These are phyloP conservation scores for Cisticola juncidis DNA, from an alignment of 2,113 vertebrate genomes.

Conservation along the genomic window DNA sequence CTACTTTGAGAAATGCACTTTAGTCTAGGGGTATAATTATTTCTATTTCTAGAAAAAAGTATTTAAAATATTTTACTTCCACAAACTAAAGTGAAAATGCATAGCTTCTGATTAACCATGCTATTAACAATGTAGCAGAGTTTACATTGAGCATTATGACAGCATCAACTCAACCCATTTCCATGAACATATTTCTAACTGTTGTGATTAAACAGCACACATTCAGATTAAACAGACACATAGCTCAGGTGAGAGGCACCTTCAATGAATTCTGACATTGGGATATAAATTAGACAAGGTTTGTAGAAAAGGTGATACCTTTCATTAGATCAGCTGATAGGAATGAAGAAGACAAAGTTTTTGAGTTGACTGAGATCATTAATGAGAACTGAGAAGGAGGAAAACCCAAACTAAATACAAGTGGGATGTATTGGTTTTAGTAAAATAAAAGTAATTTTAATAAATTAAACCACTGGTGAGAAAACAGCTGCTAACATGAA, in stretches of 20 bases:
- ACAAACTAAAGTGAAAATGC: neutral
- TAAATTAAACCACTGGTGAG: neutral
- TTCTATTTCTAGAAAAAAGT: neutral
- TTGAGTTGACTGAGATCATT: neutral
- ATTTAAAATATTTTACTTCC: neutral
- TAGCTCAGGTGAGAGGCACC: neutral
- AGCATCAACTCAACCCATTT: neutral
- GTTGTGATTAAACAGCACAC: neutral
- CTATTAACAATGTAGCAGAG: neutral
- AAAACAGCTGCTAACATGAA: neutral
- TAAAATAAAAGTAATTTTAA: neutral
- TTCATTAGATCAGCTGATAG: neutral
- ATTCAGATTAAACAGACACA: neutral
- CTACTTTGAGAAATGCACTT: neutral
- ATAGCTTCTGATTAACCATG: neutral
- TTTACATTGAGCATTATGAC: neutral
- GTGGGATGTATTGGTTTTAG: neutral
- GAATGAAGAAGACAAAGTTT: neutral
- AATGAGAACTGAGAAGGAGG: neutral
- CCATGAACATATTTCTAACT: neutral
- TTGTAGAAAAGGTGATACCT: neutral
- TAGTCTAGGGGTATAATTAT: neutral
- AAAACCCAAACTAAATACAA: neutral
- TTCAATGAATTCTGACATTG: neutral
- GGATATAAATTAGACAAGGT: neutral